phyloP scores from a whole-genome alignment of 2,797 vertebrate species.

The Gambelia wislizenii region DNA sequence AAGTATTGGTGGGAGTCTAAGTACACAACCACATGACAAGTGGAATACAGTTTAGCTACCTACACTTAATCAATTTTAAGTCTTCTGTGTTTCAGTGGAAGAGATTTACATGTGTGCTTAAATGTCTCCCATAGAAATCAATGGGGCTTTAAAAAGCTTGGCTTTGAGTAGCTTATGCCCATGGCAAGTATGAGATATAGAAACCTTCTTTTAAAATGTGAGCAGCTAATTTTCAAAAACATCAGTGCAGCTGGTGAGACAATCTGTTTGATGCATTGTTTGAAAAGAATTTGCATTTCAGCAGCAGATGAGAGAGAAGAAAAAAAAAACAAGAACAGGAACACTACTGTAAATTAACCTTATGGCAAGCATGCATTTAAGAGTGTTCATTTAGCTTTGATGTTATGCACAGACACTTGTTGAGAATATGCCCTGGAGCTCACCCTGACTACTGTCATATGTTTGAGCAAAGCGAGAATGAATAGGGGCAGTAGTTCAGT shows the following conservation, averaged over 20 bases:
- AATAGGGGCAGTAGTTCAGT: constrained; percentile 6
- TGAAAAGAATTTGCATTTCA: background rate
- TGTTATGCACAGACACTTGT: background rate
- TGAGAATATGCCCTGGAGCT: background rate
- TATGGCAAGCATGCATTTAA: background rate
- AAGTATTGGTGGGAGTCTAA: background rate
- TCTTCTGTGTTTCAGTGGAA: background rate
- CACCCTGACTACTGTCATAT: background rate
- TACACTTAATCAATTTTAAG: background rate
- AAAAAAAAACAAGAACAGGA: background rate
- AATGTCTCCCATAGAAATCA: background rate
- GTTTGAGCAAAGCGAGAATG: constrained; percentile 12
- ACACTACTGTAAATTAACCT: background rate
- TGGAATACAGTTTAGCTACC: background rate
- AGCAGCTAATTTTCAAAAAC: background rate
- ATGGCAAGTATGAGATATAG: background rate
- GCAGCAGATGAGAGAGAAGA: background rate
- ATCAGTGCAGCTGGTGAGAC: background rate
- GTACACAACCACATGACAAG: no score
- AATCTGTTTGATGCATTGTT: background rate
- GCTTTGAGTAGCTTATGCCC: background rate
- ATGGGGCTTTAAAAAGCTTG: background rate
- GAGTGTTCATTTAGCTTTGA: constrained; percentile 6
- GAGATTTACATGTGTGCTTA: background rate
- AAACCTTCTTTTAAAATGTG: background rate